Percentiles rank a stretch among this genome's conserved stretches.
phyloP scores from a whole-genome alignment of 2,888 invertebrate species.

The Diploptera punctata region DNA sequence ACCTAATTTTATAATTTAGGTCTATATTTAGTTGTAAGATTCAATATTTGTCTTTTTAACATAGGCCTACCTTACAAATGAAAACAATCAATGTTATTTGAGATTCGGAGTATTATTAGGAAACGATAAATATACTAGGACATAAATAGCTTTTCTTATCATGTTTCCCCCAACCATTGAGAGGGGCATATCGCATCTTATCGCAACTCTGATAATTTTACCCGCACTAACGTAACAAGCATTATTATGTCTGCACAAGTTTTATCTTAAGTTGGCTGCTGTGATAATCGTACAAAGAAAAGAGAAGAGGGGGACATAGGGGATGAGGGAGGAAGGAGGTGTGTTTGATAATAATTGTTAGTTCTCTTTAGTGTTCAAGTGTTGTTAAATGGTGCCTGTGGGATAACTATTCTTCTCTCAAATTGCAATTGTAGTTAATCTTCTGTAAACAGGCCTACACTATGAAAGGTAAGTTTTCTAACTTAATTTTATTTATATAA shows the following conservation, averaged over 20 bases:
- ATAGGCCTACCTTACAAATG: too few relatives aligned
- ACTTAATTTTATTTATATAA: too few relatives aligned
- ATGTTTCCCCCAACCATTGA: background rate
- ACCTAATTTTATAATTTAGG: too few relatives aligned
- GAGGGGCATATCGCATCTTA: background rate
- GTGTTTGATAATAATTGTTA: constrained; percentile 8
- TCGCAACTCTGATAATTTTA: background rate
- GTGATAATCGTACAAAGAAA: constrained; percentile 1
- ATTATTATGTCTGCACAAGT: background rate
- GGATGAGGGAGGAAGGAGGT: background rate
- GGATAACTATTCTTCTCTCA: too few relatives aligned
- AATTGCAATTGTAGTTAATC: too few relatives aligned
- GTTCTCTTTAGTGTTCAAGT: background rate
- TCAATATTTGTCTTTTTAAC: too few relatives aligned
- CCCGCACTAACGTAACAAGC: background rate
- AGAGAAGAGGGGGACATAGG: background rate
- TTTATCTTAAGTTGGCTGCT: constrained; percentile 6
- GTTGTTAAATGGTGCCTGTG: background rate
- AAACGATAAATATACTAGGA: too few relatives aligned
- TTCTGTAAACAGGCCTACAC: too few relatives aligned
- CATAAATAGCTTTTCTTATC: background rate
- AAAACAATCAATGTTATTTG: too few relatives aligned
- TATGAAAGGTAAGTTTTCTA: too few relatives aligned
- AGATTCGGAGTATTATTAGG: too few relatives aligned
- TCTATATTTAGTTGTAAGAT: too few relatives aligned